Conservation (phyloP, 2,888 invertebrate species). For the Boloria euphrosyne region DNA sequence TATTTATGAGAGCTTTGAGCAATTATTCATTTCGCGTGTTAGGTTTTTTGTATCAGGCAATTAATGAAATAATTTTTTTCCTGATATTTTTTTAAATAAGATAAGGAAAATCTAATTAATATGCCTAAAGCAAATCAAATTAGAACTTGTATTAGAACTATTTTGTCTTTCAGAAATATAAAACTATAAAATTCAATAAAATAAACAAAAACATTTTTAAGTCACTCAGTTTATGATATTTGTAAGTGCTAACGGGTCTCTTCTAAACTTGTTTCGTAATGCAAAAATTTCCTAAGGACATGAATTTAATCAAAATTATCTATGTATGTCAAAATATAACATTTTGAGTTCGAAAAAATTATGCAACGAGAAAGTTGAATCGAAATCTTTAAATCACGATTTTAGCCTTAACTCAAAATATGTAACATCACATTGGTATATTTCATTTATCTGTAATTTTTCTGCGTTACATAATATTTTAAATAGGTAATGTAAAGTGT, state of each 20-base stretch:
- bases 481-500: no score
- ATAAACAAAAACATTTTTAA: no score
- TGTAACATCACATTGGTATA: neutral
- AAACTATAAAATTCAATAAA: no score
- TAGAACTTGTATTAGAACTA: no score
- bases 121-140: no score
- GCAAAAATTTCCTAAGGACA: neutral
- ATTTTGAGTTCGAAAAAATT: constrained; percentile 5
- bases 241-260: no score
- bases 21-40: neutral
- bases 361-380: constrained; percentile 4
- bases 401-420: neutral
- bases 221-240: no score
- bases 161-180: no score
- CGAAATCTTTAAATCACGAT: constrained; percentile 2
- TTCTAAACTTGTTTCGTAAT: no score
- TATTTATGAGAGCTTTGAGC: neutral
- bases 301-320: neutral
- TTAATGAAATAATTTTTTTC: neutral
- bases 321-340: constrained; percentile 12
- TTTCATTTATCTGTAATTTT: neutral
- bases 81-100: neutral
- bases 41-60: neutral
- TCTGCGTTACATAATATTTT: no score
- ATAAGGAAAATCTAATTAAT: no score